Evolutionary conservation across 2,888 invertebrate genomes (phyloP), one percentile per base, ranked within the genome.

Genomic region (Sesamia inferens): DNA sequence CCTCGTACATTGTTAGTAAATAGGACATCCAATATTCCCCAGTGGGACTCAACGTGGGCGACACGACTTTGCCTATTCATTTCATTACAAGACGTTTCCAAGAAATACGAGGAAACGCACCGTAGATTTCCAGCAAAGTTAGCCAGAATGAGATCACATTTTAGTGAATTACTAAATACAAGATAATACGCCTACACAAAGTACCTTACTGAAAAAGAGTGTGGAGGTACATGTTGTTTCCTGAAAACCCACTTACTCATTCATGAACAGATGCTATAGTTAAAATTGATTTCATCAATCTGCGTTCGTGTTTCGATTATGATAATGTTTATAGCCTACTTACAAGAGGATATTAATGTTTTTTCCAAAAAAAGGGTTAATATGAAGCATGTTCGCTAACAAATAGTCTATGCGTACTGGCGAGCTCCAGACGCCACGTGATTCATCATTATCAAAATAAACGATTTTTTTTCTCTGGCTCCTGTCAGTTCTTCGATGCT

Each of bases 361-460:
- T 88, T 88, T 31, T 85, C 81, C 79, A 81, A 87, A 89, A 89
- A 88, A 85, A 86, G 85, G 88, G 88, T 84, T 86, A 83, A 87
- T 83, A 85, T 80, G 48, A 84, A 87, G 85, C 86, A 83, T 78
- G 78, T 84, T 85, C 78, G 69, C 82, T 85, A 84, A 72, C 67
- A 78, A 85, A 78, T 81, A 76, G 71, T 74, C 64, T 67, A 69
- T 68, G 72, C 24, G 73, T 47, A 68, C 58, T 68, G 74, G 67
- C 81, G 42, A 62, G 71, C 76, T 69, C n/a, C 78, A 68, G 72
- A 71, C 79, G 76, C 57, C 61, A 68, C 61, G 85, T 95, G 94
- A 94, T 91, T 95, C 94, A 95, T 86, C 80, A 87, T 87, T 87
- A 91, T 94, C 78, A 91, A 93, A 94, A 94, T 94, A 94, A 92